Evolutionary conservation across 2,888 invertebrate species (phyloP).

Genomic region (Nymphalis urticae): DNA sequence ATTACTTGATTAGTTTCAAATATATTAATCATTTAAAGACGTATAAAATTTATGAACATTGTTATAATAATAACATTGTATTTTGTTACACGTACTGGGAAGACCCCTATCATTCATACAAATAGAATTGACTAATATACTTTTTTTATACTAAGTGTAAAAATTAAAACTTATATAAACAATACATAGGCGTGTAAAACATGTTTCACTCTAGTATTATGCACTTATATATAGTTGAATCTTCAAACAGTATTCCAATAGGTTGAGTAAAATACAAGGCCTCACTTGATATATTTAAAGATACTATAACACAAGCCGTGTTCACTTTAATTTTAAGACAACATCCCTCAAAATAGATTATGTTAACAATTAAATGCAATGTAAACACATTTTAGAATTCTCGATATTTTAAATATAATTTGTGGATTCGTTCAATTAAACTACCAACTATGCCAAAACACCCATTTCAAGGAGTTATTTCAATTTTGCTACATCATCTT

Average conservation of each 20-base stretch:
- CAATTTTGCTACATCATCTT: no score
- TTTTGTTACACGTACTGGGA: not conserved
- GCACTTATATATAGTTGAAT: not conserved
- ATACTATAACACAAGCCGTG: conserved; percentile 16
- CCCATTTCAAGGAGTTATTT: not conserved
- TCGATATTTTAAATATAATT: not conserved
- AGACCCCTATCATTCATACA: not conserved
- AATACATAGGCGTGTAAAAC: not conserved
- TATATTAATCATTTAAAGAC: not conserved
- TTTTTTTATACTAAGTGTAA: no score
- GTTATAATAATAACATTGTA: not conserved
- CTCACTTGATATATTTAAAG: conserved; percentile 16
- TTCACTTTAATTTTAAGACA: not conserved
- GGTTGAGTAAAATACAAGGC: conserved; percentile 21
- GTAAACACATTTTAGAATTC: conserved; percentile 1
- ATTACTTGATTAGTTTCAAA: not conserved
- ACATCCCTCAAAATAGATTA: not conserved
- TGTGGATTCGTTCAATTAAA: conserved; percentile 1
- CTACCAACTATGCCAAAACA: not conserved
- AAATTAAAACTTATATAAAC: no score
- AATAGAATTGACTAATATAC: not conserved
- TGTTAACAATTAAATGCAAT: conserved; percentile 5
- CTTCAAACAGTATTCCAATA: not conserved
- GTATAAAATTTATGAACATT: not conserved
- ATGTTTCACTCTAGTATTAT: not conserved